Evolutionary conservation across 2,797 vertebrate species (phyloP), one percentile per base, ranked within the genome.

Genomic region (Glossophaga mutica): DNA sequence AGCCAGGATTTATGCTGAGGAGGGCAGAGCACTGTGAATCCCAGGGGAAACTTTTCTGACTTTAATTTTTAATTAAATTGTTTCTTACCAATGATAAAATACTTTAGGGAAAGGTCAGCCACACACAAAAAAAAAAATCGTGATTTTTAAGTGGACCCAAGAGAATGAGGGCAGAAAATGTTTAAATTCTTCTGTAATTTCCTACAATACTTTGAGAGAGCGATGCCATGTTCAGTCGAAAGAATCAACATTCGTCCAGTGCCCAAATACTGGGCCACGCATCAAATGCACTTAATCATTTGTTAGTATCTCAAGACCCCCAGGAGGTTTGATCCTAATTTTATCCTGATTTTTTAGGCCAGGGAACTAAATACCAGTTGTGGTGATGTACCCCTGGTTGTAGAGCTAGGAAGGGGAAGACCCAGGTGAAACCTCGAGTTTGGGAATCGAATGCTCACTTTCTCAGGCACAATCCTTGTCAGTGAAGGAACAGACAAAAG

Each of bases 1-100:
- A 96, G 68, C 67, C 78, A 95, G 18, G 42, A 21, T 85, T 92
- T 91, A 65, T 93, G 83, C 85, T 82, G 93, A 96, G 46, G 50
- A 92, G 91, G 73, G 83, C 74, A 89, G 73, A 77, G 57, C 50
- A 91, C 90, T 95, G 94, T 92, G 87, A 95, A 90, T 97, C 94
- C 70, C 81, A 84, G 19, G 65, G 76, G 94, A 91, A 79, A 89
- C 65, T 87, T 97, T 74, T 46, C 34, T 89, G 34, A 94, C 88
- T 97, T 97, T 94, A 95, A 97, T 96, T 97, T 97, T 97, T 97
- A 97, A 96, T 97, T 97, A 96, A 97, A 96, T 87, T 44, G 8
- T 91, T 96, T 92, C 85, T 95, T 94, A 91, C 88, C 88, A 50
- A 44, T 39, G 92, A 95, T 94, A 92, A 93, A 96, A 88, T 73